Conservation (phyloP, 2,888 invertebrate species). For the Tubulanus polymorphus region DNA sequence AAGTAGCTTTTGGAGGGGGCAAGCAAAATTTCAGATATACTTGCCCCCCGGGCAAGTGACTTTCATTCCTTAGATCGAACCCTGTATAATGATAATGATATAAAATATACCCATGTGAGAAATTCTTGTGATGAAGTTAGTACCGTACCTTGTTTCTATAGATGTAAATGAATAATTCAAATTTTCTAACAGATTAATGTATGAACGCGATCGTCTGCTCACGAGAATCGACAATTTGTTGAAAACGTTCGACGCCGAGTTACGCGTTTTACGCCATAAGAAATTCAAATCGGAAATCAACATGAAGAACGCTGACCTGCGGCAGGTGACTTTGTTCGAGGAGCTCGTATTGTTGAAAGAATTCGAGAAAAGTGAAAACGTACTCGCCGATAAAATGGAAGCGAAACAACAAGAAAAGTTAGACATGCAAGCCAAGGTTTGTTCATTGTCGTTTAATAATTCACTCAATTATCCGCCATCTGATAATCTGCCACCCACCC, state of each 20-base stretch:
- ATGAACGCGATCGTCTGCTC: slow-evolving; percentile 64
- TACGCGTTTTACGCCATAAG: slow-evolving; percentile 45
- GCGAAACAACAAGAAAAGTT: slow-evolving; percentile 47
- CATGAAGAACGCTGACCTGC: slow-evolving; percentile 51
- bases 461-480: no score
- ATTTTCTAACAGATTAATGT: slow-evolving; percentile 33
- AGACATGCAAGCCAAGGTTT: slow-evolving; percentile 50
- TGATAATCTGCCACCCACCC: no score
- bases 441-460: not conserved
- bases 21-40: no score
- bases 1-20: no score
- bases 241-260: slow-evolving; percentile 63
- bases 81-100: no score
- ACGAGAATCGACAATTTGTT: slow-evolving; percentile 61
- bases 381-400: slow-evolving; percentile 44
- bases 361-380: slow-evolving; percentile 52
- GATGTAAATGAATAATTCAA: no score
- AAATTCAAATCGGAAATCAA: slow-evolving; percentile 48
- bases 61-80: no score
- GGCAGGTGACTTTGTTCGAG: slow-evolving; percentile 52
- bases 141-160: no score
- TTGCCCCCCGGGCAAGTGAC: no score
- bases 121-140: no score
- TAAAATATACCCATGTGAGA: no score
- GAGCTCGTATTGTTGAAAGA: slow-evolving; percentile 52